A percentile compares a stretch with the other conserved stretches of the same genome.
phyloP scores from a whole-genome alignment of 2,797 vertebrate genomes.

The Lutjanus argentimaculatus region DNA sequence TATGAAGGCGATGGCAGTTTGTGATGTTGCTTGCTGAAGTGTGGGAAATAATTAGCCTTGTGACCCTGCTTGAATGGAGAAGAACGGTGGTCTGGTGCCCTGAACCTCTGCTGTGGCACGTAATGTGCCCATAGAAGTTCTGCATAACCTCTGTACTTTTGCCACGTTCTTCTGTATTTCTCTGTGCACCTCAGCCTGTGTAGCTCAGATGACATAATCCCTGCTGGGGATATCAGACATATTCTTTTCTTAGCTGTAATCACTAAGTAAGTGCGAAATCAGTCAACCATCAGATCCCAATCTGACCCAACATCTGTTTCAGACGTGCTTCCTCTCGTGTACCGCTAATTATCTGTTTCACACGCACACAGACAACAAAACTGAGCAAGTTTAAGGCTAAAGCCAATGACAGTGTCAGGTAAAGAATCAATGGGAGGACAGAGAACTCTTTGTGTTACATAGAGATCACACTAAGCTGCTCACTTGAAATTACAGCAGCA shows the following conservation, averaged over 20 bases:
- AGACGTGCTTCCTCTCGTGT: not conserved
- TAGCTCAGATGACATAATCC: not conserved
- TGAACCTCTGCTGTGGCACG: not conserved
- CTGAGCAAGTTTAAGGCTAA: not conserved
- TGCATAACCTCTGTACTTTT: not conserved
- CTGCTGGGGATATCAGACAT: not conserved
- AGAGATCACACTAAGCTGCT: not conserved
- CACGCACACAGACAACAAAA: not conserved
- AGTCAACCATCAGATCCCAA: constrained; percentile 34
- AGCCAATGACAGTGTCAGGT: not conserved
- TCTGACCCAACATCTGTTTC: constrained; percentile 55
- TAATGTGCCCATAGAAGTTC: not conserved
- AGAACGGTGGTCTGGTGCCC: not conserved
- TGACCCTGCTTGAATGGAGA: not conserved
- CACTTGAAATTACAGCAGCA: not conserved
- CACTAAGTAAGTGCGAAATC: not conserved
- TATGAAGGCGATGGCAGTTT: not conserved
- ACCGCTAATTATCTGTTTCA: constrained; percentile 4
- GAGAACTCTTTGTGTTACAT: too few relatives aligned
- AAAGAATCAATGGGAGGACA: not conserved
- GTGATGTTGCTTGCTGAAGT: not conserved
- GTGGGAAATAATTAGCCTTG: not conserved
- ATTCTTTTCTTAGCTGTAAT: not conserved
- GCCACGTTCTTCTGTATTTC: not conserved
- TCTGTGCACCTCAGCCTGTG: not conserved